A percentile compares a stretch with the other conserved stretches of the same genome.
Conservation (phyloP, 2,888 invertebrate genomes). For the Lasioglossum zephyrum region DNA sequence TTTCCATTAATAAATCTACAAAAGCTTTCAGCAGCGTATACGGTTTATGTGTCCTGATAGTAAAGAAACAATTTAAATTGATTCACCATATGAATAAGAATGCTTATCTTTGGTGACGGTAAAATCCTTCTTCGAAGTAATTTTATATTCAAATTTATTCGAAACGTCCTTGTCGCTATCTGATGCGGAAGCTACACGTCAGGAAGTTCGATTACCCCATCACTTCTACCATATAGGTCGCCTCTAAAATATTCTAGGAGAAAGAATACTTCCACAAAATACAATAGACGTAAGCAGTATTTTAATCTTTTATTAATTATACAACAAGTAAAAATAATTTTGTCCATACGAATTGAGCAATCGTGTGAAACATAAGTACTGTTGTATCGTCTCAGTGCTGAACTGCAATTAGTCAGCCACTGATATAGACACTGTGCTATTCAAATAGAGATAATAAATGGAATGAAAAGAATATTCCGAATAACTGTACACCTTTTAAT, state of each 20-base stretch:
- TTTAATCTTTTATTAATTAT: not conserved
- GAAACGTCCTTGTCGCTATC: not conserved
- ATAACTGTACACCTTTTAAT: no score
- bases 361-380: not conserved
- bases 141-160: slow-evolving; percentile 22
- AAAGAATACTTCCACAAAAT: not conserved
- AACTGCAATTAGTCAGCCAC: no score
- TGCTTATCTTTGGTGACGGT: not conserved
- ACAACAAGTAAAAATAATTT: not conserved
- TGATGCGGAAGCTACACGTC: not conserved
- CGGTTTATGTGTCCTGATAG: not conserved
- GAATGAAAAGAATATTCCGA: no score
- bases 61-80: not conserved
- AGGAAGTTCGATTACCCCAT: not conserved
- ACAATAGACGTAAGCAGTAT: not conserved
- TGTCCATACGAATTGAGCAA: not conserved
- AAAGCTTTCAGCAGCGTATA: not conserved
- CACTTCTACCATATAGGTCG: not conserved
- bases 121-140: not conserved
- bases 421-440: no score
- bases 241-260: not conserved
- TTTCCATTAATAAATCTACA: not conserved
- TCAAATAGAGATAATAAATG: no score
- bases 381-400: no score
- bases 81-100: not conserved